Evolutionary conservation across 2,888 invertebrate genomes (phyloP), one percentile per base, ranked within the genome.

Genomic region (Orthosia gothica): DNA sequence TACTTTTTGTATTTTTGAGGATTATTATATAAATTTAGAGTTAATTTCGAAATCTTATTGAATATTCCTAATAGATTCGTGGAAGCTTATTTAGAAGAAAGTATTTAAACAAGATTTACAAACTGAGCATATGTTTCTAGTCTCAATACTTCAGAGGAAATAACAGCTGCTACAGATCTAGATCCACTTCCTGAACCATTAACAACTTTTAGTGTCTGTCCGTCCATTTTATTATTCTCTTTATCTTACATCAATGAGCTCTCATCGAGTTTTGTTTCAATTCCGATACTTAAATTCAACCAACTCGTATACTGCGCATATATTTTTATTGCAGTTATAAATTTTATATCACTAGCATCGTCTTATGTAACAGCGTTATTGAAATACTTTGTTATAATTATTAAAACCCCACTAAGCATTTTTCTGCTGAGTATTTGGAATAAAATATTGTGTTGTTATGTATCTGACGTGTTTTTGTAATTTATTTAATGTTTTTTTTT

Each of bases 131-230:
- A 61, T 52, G 66, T 47, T 61, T 55, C 66, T 55, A 55, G 50
- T 83, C 23, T 63, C 20, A 66, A 52, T 70, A 69, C 71, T 74
- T 58, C 63, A 68, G 62, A 74, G 62, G 64, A 86, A 76, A 50
- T 63, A 72, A 65, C 84, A 84, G 81, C 76, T 82, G 84, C 40
- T 61, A 66, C 65, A 63, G 70, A 81, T 84, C 85, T 84, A 70
- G 72, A 68, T 52, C 13, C 64, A 83, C 62, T 73, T 72, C 71
- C 68, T 63, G 68, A 50, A 50, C 18, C 70, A 74, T 83, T 72
- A 80, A 76, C 57, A 26, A 59, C 32, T 62, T 79, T 75, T 12
- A 74, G 59, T 72, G 57, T 61, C 67, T 65, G 54, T 69, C 71
- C 18, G 23, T 70, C 58, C 15, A 55, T 85, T 74, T 78, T 83